Evolutionary conservation across 1,140 invertebrate genomes (phyloP), one percentile per base, ranked within the genome.

Genomic region (Pomacea maculata): DNA sequence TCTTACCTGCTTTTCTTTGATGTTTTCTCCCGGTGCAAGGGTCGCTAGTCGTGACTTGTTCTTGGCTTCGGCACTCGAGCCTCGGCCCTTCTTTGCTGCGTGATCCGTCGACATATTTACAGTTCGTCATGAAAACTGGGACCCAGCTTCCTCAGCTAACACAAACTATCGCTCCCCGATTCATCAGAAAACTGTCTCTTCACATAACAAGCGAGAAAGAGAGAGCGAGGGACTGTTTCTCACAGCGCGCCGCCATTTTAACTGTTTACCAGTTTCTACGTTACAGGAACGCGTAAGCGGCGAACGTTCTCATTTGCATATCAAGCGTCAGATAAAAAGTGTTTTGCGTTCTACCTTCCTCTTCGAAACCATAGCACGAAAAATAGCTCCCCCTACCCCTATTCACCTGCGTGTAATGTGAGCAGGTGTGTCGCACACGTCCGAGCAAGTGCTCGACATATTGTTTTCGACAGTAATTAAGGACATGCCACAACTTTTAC

Each of bases 1-100:
- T 52, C 81, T 79, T 82, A 90, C 89, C 86, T 90, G 89, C 83
- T 89, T 90, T 80, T 89, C 88, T 83, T 89, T 89, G 17, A 90
- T 87, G 79, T 90, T 89, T 86, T 90, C 89, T 17, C 87, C 87
- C 6, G 87, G 86, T 68, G 86, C 88, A 64, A 90, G 77, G 25
- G 85, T 86, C 10, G 88, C 84, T 19, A 89, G 80, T 70, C 88
- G 82, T 11, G 87, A 84, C 81, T 89, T 89, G 64, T 83, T 86
- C 81, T 87, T 85, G 52, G 45, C 64, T 64, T 87, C 85, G 15
- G 85, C 80, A 67, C 85, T 85, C 25, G 75, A 75, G 21, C 34
- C 78, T 25, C 84, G 80, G 63, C 70, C 79, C 45, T 79, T 76
- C 67, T 79, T 80, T 25, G 25, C 34, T 34, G 65, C 61, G 5